Percentiles rank a stretch among this genome's conserved stretches.
Evolutionary conservation across 2,888 invertebrate genomes (phyloP).

Genomic region (Erebia aethiops): DNA sequence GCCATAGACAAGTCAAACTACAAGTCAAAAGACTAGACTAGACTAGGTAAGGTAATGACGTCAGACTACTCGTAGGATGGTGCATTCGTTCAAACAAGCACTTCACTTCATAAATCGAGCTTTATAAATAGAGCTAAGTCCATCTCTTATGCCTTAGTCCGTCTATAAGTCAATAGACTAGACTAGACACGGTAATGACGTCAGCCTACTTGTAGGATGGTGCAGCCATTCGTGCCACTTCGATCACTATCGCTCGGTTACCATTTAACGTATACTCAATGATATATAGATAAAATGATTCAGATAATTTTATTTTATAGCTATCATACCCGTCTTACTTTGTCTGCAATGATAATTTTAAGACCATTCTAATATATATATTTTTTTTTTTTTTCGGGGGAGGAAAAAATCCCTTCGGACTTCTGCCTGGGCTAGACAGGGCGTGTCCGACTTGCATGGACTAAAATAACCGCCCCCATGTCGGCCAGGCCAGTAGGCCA

Average conservation of each 20-base stretch:
- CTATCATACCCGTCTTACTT: neutral
- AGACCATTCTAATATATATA: no score
- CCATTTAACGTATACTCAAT: conserved; percentile 24
- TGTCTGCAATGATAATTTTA: no score
- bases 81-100: neutral
- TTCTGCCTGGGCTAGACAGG: no score
- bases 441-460: no score
- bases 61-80: conserved; percentile 41
- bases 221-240: conserved; percentile 34
- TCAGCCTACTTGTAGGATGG: conserved; percentile 41
- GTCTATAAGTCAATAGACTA: conserved; percentile 27
- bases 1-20: neutral
- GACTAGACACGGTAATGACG: conserved; percentile 43
- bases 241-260: conserved; percentile 32
- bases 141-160: conserved; percentile 9
- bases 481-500: no score
- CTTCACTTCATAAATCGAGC: no score
- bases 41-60: conserved; percentile 39
- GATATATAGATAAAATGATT: conserved; percentile 22
- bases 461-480: no score
- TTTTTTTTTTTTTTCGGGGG: no score
- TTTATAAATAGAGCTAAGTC: no score
- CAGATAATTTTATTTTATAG: conserved; percentile 20
- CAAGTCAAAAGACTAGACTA: conserved; percentile 35
- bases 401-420: no score